Conservation (phyloP, 2,888 invertebrate genomes). For the Acholoe squamosa region DNA sequence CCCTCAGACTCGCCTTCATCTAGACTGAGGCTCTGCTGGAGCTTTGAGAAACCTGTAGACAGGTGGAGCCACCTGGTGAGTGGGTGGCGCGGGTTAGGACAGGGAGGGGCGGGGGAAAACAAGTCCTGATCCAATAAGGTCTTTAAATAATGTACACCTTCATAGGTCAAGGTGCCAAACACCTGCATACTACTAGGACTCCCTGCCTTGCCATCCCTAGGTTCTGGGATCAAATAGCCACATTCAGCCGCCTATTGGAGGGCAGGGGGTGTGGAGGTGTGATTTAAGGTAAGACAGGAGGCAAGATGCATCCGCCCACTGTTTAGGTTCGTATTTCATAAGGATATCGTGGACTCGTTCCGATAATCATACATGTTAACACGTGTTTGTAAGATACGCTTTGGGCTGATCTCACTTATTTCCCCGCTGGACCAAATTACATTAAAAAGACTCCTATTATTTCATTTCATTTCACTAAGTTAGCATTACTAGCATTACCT, state of each 20-base stretch:
- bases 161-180: constrained; percentile 45
- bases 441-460: too few species aligned
- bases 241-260: not conserved
- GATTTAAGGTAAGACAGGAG: constrained; percentile 9
- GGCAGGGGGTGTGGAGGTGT: not conserved
- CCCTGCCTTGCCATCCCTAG: not conserved
- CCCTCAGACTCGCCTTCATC: too few species aligned
- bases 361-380: too few species aligned
- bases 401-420: too few species aligned
- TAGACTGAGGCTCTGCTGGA: too few species aligned
- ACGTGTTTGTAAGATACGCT: too few species aligned
- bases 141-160: constrained; percentile 14
- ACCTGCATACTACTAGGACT: not conserved
- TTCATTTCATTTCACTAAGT: too few species aligned
- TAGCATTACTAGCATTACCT: too few species aligned
- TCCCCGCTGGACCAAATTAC: too few species aligned
- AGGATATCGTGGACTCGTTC: too few species aligned
- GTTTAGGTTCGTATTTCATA: too few species aligned
- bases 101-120: not conserved
- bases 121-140: constrained; percentile 53
- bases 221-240: not conserved
- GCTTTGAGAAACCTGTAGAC: not conserved
- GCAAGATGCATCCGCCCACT: not conserved
- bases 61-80: constrained; percentile 22
- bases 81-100: not conserved